Percentiles rank a stretch among this genome's conserved stretches.
Conservation (phyloP, 2,888 invertebrate genomes). For the Unio delphinus region DNA sequence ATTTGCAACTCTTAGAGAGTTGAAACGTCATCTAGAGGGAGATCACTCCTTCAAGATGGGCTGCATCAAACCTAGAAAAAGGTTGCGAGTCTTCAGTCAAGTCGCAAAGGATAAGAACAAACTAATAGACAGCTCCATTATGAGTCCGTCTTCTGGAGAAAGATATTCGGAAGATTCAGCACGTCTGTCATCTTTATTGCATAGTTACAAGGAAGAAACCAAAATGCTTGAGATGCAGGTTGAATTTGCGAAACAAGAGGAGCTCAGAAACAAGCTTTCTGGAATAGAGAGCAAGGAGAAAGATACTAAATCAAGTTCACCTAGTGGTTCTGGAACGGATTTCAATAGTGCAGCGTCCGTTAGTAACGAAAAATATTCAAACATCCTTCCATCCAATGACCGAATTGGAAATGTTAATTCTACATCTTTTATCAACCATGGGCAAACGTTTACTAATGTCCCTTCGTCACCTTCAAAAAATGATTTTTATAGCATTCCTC, state of each 20-base stretch:
- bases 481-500: too few species aligned
- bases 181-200: slow-evolving; percentile 38
- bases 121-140: slow-evolving; percentile 1
- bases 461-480: too few species aligned
- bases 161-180: not conserved
- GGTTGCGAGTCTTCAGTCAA: slow-evolving; percentile 29
- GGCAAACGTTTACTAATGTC: too few species aligned
- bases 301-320: not conserved
- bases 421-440: too few species aligned
- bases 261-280: slow-evolving; percentile 44
- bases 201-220: slow-evolving; percentile 49
- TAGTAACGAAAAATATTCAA: too few species aligned
- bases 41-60: slow-evolving; percentile 54
- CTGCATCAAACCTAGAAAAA: slow-evolving; percentile 32
- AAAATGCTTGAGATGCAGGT: slow-evolving; percentile 47
- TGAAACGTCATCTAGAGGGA: slow-evolving; percentile 53
- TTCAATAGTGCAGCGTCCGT: not conserved
- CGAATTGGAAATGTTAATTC: too few species aligned
- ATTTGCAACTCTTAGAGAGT: slow-evolving; percentile 54
- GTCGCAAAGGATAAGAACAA: slow-evolving; percentile 5
- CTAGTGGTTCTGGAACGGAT: not conserved
- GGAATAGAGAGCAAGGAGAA: slow-evolving; percentile 12
- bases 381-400: too few species aligned
- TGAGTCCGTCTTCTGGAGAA: slow-evolving; percentile 2
- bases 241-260: slow-evolving; percentile 47